Percentiles rank a stretch among this genome's conserved stretches.
phyloP scores from a whole-genome alignment of 2,888 invertebrate genomes.

The Trachelus tabidus region DNA sequence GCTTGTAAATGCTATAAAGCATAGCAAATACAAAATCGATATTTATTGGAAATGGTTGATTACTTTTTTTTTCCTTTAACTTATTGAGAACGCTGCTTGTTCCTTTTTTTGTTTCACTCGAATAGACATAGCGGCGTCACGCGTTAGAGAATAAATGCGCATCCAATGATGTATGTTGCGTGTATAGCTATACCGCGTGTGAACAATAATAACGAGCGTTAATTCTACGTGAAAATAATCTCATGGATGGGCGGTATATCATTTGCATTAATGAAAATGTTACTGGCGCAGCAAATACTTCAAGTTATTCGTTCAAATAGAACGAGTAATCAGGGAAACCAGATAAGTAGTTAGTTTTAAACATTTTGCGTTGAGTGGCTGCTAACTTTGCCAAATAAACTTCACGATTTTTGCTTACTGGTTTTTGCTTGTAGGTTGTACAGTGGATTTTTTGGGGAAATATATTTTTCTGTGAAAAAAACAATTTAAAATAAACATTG shows the following conservation, averaged over 20 bases:
- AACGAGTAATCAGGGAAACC: not conserved
- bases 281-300: not conserved
- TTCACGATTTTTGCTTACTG: not conserved
- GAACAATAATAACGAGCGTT: not conserved
- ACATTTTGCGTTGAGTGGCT: not conserved
- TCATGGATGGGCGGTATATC: not conserved
- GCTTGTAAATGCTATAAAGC: not conserved
- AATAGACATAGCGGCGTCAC: not conserved
- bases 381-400: not conserved
- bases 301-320: not conserved
- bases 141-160: not conserved
- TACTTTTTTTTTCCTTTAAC: not conserved
- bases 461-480: not conserved
- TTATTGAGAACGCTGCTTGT: not conserved
- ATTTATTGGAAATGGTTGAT: conserved; percentile 1
- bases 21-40: not conserved
- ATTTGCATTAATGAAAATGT: not conserved
- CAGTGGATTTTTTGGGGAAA: not conserved
- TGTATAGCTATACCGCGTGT: not conserved
- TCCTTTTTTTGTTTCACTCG: not conserved
- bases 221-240: not conserved
- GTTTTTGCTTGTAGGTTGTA: not conserved
- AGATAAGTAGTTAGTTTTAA: not conserved
- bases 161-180: not conserved
- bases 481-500: not conserved